A percentile compares a stretch with the other conserved stretches of the same genome.
Conservation (phyloP, 2,113 vertebrate genomes). For the Gallinago undulata region DNA sequence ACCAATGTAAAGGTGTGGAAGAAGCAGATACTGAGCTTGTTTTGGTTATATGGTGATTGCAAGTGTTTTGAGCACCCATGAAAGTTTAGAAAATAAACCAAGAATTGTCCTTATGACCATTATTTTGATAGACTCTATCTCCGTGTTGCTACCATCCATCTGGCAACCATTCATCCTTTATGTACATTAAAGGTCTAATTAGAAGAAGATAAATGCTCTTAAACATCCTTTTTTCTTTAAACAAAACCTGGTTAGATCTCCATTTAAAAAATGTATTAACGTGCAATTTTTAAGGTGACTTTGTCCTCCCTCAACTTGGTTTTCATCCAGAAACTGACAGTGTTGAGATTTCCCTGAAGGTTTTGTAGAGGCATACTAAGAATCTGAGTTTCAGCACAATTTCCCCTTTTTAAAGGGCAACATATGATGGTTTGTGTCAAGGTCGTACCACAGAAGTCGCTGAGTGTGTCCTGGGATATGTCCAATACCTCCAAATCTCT, state of each 20-base stretch:
- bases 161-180: background rate
- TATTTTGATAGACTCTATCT: background rate
- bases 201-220: background rate
- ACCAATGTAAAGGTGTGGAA: background rate
- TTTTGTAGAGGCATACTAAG: background rate
- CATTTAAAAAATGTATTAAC: background rate
- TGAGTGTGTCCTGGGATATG: background rate
- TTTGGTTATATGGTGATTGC: background rate
- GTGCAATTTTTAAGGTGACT: background rate
- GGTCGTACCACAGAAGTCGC: background rate
- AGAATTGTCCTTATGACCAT: background rate
- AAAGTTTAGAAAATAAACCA: background rate
- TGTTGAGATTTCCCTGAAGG: background rate
- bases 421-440: background rate
- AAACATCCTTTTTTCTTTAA: background rate
- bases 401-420: background rate
- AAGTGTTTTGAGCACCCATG: background rate
- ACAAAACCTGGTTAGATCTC: background rate
- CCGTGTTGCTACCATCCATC: background rate
- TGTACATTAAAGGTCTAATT: background rate
- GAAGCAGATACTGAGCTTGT: background rate
- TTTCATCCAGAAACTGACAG: background rate
- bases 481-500: background rate
- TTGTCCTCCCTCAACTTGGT: background rate
- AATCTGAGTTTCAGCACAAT: background rate